These are phyloP conservation scores for Caretta caretta DNA, from an alignment of 2,113 vertebrate genomes.

Conservation along the genomic window DNA sequence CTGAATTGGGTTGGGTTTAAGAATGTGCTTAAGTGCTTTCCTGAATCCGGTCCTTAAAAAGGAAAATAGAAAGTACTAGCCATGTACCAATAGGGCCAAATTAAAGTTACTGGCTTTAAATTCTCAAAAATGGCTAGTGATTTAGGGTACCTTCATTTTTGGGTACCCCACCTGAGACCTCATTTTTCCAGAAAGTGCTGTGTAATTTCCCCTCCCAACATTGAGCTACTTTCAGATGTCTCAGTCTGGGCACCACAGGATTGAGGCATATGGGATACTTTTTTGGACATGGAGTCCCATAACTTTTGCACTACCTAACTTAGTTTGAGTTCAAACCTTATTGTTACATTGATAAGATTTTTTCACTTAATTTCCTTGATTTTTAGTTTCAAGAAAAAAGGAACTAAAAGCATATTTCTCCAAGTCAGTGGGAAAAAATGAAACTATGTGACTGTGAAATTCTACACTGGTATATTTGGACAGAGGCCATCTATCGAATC, in stretches of 20 bases:
- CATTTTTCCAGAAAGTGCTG: neutral
- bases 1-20: neutral
- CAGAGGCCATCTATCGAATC: neutral
- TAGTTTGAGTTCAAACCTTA: fast-evolving
- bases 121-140: neutral
- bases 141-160: neutral
- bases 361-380: neutral
- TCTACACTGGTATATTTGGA: neutral
- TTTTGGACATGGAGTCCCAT: neutral
- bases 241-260: neutral
- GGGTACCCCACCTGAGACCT: too few relatives aligned
- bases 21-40: fast-evolving
- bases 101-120: neutral
- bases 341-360: fast-evolving
- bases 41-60: neutral
- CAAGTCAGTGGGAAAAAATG: neutral
- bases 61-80: neutral
- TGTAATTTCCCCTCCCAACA: neutral
- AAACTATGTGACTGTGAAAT: neutral
- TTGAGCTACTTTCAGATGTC: neutral
- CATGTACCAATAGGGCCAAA: neutral
- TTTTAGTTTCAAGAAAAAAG: too few relatives aligned
- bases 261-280: neutral
- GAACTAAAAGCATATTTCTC: too few relatives aligned
- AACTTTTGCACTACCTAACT: neutral